phyloP scores from a whole-genome alignment of 2,113 vertebrate genomes.

The Colinus virginianus region DNA sequence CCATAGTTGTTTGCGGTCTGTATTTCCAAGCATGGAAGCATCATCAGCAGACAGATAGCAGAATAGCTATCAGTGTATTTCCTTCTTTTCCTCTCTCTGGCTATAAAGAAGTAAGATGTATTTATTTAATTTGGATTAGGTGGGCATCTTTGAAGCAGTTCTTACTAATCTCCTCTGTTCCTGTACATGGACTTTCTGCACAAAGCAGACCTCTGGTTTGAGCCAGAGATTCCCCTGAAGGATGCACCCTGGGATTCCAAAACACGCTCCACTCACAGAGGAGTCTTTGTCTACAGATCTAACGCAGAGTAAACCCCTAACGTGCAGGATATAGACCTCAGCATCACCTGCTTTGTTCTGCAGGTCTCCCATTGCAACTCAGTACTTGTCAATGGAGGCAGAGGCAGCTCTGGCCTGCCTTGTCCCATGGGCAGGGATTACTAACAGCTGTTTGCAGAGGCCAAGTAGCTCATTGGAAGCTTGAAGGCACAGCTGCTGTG shows the following conservation, averaged over 20 bases:
- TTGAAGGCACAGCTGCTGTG: not conserved
- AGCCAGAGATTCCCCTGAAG: not conserved
- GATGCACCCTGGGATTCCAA: rapidly evolving
- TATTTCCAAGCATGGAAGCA: not conserved
- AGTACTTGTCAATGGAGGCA: not conserved
- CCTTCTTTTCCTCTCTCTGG: not conserved
- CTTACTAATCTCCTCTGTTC: not conserved
- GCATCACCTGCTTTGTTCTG: rapidly evolving
- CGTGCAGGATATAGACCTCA: not conserved
- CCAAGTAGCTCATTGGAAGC: not conserved
- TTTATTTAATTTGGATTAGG: not conserved
- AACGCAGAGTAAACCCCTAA: not conserved
- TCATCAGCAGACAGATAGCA: not conserved
- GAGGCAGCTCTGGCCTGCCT: not conserved
- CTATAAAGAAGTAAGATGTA: not conserved
- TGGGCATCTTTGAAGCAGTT: not conserved
- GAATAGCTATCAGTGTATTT: not conserved
- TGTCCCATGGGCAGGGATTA: not conserved
- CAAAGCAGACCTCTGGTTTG: not conserved
- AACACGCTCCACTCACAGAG: rapidly evolving
- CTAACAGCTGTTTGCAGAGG: not conserved
- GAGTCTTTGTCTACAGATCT: not conserved
- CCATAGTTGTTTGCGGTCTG: not conserved
- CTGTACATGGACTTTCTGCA: rapidly evolving
- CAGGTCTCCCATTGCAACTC: not conserved